phyloP scores from a whole-genome alignment of 2,797 vertebrate species.

The Hoplostethus atlanticus region DNA sequence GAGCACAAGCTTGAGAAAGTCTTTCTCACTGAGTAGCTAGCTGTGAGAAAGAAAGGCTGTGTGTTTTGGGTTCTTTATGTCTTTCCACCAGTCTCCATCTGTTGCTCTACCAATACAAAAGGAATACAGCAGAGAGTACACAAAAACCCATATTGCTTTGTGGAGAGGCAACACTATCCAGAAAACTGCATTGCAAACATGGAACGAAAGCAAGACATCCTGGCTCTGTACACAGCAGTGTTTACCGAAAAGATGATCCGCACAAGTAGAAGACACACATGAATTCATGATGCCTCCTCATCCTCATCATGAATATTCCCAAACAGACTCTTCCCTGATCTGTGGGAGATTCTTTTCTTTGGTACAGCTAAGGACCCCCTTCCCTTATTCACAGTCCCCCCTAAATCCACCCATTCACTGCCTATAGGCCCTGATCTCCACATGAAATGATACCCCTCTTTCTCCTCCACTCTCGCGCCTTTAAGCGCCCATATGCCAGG shows the following conservation, averaged over 20 bases:
- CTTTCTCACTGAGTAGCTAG: constrained; percentile 71
- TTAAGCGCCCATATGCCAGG: constrained; percentile 87
- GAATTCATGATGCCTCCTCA: constrained; percentile 89
- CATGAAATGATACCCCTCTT: constrained; percentile 89
- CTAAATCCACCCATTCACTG: constrained; percentile 88
- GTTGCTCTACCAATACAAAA: constrained; percentile 72
- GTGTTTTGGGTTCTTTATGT: constrained; percentile 81
- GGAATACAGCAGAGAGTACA: constrained; percentile 77
- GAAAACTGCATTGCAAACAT: constrained; percentile 73
- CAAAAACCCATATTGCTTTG: constrained; percentile 78
- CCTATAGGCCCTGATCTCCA: constrained; percentile 87
- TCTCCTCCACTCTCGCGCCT: constrained; percentile 85
- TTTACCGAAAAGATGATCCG: constrained; percentile 93
- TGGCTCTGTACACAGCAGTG: constrained; percentile 76
- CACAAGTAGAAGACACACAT: constrained; percentile 80
- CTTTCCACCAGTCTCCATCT: constrained; percentile 76
- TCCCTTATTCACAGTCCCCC: constrained; percentile 82
- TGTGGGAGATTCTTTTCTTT: constrained; percentile 84
- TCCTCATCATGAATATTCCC: constrained; percentile 94
- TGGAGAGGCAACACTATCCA: constrained; percentile 79
- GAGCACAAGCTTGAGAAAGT: constrained; percentile 81
- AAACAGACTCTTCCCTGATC: constrained; percentile 85
- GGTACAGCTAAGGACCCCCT: constrained; percentile 80
- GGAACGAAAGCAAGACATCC: constrained; percentile 55
- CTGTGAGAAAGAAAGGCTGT: constrained; percentile 82